These are phyloP conservation scores for Branchellion lobata DNA, from an alignment of 2,888 invertebrate genomes.

Conservation along the genomic window DNA sequence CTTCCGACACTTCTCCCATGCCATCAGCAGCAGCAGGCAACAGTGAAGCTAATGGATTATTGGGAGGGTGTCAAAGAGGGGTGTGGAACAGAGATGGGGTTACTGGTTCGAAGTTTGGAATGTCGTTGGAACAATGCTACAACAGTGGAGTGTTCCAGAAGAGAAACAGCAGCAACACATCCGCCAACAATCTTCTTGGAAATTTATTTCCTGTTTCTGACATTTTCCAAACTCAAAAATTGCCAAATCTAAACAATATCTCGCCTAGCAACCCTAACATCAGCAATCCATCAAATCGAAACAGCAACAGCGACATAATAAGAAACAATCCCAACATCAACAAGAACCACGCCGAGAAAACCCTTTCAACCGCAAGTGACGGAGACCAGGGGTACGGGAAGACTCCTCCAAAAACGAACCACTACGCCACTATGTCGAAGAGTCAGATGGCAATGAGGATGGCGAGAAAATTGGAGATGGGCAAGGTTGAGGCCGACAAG, in stretches of 20 bases:
- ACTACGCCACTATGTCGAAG: conserved; percentile 39
- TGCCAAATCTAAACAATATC: not conserved
- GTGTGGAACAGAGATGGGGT: conserved; percentile 5
- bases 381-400: conserved; percentile 24
- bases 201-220: not conserved
- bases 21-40: too few relatives aligned
- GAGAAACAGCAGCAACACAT: conserved; percentile 16
- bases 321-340: not conserved
- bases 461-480: not conserved
- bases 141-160: conserved; percentile 40
- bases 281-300: not conserved
- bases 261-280: not conserved
- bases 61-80: not conserved
- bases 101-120: conserved; percentile 39
- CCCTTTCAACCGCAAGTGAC: conserved; percentile 24
- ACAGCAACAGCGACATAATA: not conserved
- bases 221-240: conserved; percentile 10
- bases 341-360: conserved; percentile 5
- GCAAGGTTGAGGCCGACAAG: conserved; percentile 1
- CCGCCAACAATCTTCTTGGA: not conserved
- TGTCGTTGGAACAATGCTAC: conserved; percentile 43
- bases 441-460: conserved; percentile 34
- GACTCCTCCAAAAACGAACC: conserved; percentile 28
- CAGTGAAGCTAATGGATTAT: too few relatives aligned
- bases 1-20: not conserved